phyloP scores from a whole-genome alignment of 2,888 invertebrate genomes.

The Malthinus seriepunctatus region DNA sequence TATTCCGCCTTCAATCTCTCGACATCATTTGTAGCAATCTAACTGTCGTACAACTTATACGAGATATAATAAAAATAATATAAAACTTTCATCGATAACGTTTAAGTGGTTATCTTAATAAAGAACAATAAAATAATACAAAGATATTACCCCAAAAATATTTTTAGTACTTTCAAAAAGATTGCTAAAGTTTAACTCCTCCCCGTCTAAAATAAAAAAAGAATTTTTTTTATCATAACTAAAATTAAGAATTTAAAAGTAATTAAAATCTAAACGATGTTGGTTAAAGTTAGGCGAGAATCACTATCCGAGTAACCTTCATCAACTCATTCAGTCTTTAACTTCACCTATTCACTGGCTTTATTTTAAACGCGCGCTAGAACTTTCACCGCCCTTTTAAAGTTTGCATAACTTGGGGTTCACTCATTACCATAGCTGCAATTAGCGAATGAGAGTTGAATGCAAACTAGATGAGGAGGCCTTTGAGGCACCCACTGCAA shows the following conservation, averaged over 20 bases:
- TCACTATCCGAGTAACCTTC: conserved; percentile 24
- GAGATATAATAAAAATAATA: conserved; percentile 6
- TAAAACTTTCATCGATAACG: not conserved
- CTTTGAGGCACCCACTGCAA: conserved; percentile 45
- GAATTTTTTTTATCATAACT: too few relatives aligned
- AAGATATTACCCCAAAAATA: not conserved
- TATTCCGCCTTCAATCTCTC: conserved; percentile 15
- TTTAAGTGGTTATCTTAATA: not conserved
- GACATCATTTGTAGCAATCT: conserved; percentile 17
- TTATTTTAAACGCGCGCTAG: conserved; percentile 41
- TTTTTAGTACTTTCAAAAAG: too few relatives aligned
- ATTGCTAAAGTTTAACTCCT: too few relatives aligned
- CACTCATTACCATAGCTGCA: conserved; percentile 47
- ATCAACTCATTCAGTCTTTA: conserved; percentile 22
- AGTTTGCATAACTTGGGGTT: conserved; percentile 49
- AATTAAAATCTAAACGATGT: conserved; percentile 10
- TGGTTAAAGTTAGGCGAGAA: not conserved
- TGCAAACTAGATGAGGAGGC: conserved; percentile 47
- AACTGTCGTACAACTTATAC: conserved; percentile 6
- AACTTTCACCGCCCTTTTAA: conserved; percentile 46
- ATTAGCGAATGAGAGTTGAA: conserved; percentile 49
- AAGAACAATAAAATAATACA: not conserved
- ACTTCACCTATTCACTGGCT: conserved; percentile 35
- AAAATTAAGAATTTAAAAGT: conserved; percentile 8
- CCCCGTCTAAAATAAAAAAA: too few relatives aligned